phyloP scores from a whole-genome alignment of 2,113 vertebrate genomes.

The Mustela lutreola region DNA sequence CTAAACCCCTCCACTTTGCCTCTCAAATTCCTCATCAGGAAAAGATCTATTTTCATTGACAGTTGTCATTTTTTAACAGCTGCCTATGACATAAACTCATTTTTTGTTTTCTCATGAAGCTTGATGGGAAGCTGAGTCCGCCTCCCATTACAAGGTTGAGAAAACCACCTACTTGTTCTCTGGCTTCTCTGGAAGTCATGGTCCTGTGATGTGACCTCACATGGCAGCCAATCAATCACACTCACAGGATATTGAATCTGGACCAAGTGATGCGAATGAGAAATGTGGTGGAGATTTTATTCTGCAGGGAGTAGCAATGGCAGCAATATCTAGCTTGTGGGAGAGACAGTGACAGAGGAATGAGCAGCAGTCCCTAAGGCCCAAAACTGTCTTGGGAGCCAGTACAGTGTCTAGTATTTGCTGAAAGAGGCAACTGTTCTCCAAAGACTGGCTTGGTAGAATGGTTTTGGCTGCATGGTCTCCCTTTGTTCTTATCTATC shows the following conservation, averaged over 20 bases:
- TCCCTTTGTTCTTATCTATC: neutral
- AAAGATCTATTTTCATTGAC: slow-evolving; percentile 7
- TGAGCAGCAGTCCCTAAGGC: neutral
- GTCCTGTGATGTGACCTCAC: neutral
- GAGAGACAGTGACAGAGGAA: neutral
- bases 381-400: neutral
- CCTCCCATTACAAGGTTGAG: neutral
- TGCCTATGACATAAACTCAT: neutral
- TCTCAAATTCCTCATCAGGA: no score
- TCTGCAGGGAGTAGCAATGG: neutral
- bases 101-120: neutral
- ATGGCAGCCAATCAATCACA: neutral
- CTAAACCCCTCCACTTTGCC: no score
- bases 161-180: neutral
- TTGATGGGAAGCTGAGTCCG: neutral
- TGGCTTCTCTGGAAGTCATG: neutral
- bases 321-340: neutral
- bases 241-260: neutral
- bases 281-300: neutral
- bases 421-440: neutral
- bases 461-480: neutral
- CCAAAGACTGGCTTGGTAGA: neutral
- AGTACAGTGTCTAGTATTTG: neutral
- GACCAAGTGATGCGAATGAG: neutral
- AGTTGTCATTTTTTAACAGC: neutral